Conservation (phyloP, 2,113 vertebrate species). For the Cavia aperea region DNA sequence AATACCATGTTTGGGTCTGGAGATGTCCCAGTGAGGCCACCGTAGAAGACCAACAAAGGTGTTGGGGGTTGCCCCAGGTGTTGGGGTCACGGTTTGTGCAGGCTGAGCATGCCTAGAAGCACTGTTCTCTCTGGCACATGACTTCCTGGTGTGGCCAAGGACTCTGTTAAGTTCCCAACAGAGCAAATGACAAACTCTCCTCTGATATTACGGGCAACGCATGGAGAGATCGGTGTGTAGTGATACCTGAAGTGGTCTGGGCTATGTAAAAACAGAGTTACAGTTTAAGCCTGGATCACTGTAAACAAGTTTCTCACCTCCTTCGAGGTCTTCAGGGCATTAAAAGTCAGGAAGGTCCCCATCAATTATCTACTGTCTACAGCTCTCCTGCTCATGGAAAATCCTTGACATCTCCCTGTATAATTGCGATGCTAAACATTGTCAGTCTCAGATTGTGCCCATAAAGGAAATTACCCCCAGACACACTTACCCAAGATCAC, state of each 20-base stretch:
- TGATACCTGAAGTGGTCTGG: not conserved
- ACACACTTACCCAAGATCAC: not conserved
- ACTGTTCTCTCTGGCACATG: not conserved
- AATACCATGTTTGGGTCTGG: not conserved
- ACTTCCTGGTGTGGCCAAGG: conserved; percentile 13
- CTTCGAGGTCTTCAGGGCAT: not conserved
- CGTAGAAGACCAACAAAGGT: not conserved
- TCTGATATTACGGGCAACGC: not conserved
- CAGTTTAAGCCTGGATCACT: conserved; percentile 10
- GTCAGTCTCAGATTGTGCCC: not conserved
- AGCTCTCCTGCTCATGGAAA: not conserved
- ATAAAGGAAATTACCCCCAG: not conserved
- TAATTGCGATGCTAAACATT: not conserved
- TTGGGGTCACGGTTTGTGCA: not conserved
- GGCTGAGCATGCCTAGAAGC: not conserved
- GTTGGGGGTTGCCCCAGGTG: not conserved
- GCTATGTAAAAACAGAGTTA: conserved; percentile 13
- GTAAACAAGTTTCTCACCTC: conserved; percentile 14
- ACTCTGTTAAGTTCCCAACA: not conserved
- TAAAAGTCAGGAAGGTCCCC: not conserved
- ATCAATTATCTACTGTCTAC: not conserved
- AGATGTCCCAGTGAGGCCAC: not conserved
- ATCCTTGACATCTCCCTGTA: not conserved
- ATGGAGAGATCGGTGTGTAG: conserved; percentile 27
- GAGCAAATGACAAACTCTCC: conserved; percentile 15